Percentiles rank a stretch among this genome's conserved stretches.
Evolutionary conservation across 2,797 vertebrate genomes (phyloP).

Genomic region (Botia almorhae): DNA sequence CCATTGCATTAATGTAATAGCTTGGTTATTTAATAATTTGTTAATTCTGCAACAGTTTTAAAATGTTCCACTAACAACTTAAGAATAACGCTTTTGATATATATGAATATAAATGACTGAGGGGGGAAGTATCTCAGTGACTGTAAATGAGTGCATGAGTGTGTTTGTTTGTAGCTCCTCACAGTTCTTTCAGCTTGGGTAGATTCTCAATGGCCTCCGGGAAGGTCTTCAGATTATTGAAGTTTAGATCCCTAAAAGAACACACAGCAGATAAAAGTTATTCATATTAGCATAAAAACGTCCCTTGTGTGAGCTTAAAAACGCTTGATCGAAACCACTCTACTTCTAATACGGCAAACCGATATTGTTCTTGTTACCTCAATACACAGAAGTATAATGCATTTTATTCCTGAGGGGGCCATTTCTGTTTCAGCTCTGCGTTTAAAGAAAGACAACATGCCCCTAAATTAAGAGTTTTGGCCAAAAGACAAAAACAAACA

Average conservation of each 20-base stretch:
- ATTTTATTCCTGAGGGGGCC: background rate
- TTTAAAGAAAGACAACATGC: background rate
- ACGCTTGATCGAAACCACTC: background rate
- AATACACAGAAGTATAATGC: conserved; percentile 3
- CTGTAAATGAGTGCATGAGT: background rate
- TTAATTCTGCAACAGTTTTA: too few relatives aligned
- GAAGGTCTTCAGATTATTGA: conserved; percentile 91
- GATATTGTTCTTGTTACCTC: background rate
- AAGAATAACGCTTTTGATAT: too few relatives aligned
- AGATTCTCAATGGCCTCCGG: conserved; percentile 92
- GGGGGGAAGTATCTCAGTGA: background rate
- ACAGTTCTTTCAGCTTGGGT: conserved; percentile 95
- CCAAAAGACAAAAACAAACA: background rate
- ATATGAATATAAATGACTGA: background rate
- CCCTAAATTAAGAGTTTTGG: background rate
- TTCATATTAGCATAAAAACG: conserved; percentile 4
- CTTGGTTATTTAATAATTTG: too few relatives aligned
- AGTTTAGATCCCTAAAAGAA: conserved; percentile 91
- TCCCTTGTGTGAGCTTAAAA: background rate
- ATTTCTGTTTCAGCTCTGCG: background rate
- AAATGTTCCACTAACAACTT: too few relatives aligned
- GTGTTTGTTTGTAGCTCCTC: conserved; percentile 73
- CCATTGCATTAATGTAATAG: too few relatives aligned
- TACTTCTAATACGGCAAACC: background rate
- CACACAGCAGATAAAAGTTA: conserved; percentile 42